Evolutionary conservation across 2,888 invertebrate species (phyloP), one percentile per base, ranked within the genome.

Genomic region (Philaethria dido): DNA sequence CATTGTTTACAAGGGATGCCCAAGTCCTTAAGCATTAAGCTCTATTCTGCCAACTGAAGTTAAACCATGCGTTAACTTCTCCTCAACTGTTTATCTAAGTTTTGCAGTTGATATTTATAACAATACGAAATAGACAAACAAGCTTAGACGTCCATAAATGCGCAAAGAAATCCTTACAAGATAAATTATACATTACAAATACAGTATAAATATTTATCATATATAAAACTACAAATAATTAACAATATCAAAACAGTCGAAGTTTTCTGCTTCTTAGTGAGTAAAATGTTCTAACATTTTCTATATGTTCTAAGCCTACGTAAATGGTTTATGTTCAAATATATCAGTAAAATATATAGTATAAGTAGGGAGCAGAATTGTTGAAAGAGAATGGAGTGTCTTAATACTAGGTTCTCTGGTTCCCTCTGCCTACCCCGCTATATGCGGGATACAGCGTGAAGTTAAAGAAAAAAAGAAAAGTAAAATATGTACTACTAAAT

Each of bases 1-100:
- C 20, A 50, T 61, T 68, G 63, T 68, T 63, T 68, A 65, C 65
- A 44, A 70, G 60, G 68, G 36, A 68, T 62, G 50, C 45, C 47
- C 18, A n/a, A 22, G 59, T 29, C 55, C 33, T 66, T 47, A 66
- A 66, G 33, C 55, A 61, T 61, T 47, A 48, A 48, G 36, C 47
- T 57, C 48, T 47, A 11, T 60, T 33, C 52, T 54, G 33, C 33
- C 16, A 33, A 39, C 54, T 20, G 33, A 54, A 63, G 62, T 50
- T 45, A 59, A 69, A 29, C 60, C 59, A 61, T 65, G 52, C 47
- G 64, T 47, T 66, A 66, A 66, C 60, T 69, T 69, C 22, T 48
- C n/a, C 44, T 42, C 39, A 50, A 54, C 42, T 60, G 69, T 69
- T 66, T 59, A 66, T 60, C 62, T 62, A 62, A 62, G 50, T 50